phyloP scores from a whole-genome alignment of 2,888 invertebrate species.

The Drosophila atroscutellata region DNA sequence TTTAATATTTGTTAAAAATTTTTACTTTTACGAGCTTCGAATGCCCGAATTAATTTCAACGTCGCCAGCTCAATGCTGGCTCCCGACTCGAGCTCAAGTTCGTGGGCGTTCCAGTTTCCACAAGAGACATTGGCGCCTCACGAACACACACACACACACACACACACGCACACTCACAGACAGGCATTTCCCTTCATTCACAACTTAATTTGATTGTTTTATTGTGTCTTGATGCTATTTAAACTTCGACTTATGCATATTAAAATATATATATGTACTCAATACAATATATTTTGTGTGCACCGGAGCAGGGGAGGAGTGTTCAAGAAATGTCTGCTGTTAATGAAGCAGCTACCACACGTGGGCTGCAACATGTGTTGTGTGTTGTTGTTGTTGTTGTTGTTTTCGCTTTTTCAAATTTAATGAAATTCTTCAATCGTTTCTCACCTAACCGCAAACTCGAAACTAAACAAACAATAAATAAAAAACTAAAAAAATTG shows the following conservation, averaged over 20 bases:
- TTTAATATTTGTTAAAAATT: not conserved
- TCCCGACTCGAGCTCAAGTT: slow-evolving; percentile 3
- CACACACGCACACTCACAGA: slow-evolving; percentile 37
- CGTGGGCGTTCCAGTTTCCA: slow-evolving; percentile 42
- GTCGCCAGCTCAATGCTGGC: slow-evolving; percentile 33
- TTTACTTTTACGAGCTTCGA: not conserved
- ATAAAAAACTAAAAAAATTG: slow-evolving; percentile 52
- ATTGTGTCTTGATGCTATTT: slow-evolving; percentile 65
- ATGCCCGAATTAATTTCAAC: slow-evolving; percentile 20
- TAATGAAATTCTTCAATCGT: slow-evolving; percentile 55
- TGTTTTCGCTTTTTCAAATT: slow-evolving; percentile 15
- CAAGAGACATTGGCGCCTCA: slow-evolving; percentile 60
- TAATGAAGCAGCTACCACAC: slow-evolving; percentile 58
- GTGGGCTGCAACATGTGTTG: slow-evolving; percentile 54
- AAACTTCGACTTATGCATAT: slow-evolving; percentile 67
- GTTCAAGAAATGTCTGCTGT: slow-evolving; percentile 27
- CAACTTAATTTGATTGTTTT: slow-evolving; percentile 69
- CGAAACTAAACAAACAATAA: slow-evolving; percentile 65
- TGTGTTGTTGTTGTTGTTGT: slow-evolving; percentile 18
- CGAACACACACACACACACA: slow-evolving; percentile 18
- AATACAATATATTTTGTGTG: slow-evolving; percentile 5
- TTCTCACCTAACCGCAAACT: slow-evolving; percentile 49
- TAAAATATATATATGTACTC: slow-evolving; percentile 26
- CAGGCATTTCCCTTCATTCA: slow-evolving; percentile 39
- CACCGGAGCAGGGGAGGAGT: slow-evolving; percentile 21